These are phyloP conservation scores for Monarcha castaneiventris DNA, from an alignment of 2,113 vertebrate species.

Conservation along the genomic window DNA sequence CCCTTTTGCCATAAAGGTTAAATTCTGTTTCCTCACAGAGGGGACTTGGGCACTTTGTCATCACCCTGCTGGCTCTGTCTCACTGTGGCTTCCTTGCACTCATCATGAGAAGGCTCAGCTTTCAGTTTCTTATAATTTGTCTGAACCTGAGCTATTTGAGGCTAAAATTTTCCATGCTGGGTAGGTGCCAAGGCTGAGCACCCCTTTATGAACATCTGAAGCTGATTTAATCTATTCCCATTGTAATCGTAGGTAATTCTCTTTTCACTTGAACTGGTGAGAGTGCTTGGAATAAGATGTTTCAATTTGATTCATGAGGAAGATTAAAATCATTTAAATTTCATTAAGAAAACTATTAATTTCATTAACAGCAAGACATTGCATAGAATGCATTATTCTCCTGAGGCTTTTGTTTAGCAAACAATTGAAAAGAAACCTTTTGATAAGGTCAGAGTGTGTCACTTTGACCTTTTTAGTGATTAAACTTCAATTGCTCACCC, in stretches of 20 bases:
- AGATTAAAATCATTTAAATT: neutral
- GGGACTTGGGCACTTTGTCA: neutral
- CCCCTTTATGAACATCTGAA: neutral
- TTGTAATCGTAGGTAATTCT: neutral
- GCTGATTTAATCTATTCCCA: neutral
- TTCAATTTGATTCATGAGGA: neutral
- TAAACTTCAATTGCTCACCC: neutral
- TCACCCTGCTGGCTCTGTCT: neutral
- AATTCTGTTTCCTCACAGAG: neutral
- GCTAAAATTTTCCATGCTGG: conserved; percentile 11
- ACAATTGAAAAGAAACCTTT: neutral
- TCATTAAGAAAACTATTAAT: neutral
- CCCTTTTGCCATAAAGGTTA: neutral
- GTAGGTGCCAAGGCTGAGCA: neutral
- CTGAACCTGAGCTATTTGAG: neutral
- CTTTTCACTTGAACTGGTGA: neutral
- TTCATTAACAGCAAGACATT: neutral
- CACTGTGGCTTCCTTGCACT: neutral
- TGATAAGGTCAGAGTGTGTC: neutral
- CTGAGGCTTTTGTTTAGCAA: neutral
- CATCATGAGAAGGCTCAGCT: neutral
- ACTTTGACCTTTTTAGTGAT: neutral
- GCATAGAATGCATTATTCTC: neutral
- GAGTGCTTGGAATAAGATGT: neutral
- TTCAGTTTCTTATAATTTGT: neutral